Evolutionary conservation across 2,113 vertebrate genomes (phyloP).

Genomic region (Pangasianodon hypophthalmus): DNA sequence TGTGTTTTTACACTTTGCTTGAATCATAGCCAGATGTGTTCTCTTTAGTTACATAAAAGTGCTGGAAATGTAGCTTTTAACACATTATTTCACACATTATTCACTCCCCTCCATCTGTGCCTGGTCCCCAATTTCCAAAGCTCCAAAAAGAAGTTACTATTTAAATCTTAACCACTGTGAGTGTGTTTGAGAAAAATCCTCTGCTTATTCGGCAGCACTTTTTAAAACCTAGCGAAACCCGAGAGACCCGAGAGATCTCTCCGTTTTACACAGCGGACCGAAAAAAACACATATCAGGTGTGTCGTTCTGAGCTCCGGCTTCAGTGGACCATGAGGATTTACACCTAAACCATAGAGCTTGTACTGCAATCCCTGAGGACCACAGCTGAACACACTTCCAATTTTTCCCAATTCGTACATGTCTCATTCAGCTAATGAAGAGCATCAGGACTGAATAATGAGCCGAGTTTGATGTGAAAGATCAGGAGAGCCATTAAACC

Average conservation of each 20-base stretch:
- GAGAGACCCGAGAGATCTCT: neutral
- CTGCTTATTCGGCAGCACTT: neutral
- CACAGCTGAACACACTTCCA: neutral
- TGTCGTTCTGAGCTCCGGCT: neutral
- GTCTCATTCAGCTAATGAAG: neutral
- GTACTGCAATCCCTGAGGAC: neutral
- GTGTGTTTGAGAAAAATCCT: neutral
- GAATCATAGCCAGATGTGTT: neutral
- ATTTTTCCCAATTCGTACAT: neutral
- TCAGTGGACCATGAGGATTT: neutral
- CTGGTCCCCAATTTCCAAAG: neutral
- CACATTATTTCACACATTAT: neutral
- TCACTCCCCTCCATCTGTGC: neutral
- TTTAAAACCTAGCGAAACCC: neutral
- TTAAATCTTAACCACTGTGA: neutral
- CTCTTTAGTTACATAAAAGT: slow-evolving; percentile 3
- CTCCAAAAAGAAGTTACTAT: neutral
- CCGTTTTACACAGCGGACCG: neutral
- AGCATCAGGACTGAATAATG: neutral
- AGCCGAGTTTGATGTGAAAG: neutral
- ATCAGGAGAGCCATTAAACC: neutral
- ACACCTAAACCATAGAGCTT: neutral
- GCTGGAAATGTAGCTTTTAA: neutral
- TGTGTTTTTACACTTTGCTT: neutral
- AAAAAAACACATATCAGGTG: neutral